A percentile compares a stretch with the other conserved stretches of the same genome.
Evolutionary conservation across 2,797 vertebrate genomes (phyloP).

Genomic region (Falco biarmicus): DNA sequence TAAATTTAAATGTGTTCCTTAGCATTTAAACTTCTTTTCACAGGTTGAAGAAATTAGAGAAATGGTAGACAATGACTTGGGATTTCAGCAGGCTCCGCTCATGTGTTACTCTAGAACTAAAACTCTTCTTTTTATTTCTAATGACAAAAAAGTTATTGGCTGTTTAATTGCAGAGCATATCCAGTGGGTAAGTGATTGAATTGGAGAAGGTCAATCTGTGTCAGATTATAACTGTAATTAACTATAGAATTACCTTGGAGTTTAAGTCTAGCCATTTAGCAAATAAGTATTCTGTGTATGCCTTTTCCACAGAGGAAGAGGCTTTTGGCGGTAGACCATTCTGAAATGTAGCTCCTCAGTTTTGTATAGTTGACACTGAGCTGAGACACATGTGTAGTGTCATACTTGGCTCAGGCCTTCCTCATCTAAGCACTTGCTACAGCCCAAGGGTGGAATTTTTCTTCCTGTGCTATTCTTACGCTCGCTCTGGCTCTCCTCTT

Average conservation of each 20-base stretch:
- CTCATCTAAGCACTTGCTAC: neutral
- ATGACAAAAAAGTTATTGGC: conserved; percentile 96
- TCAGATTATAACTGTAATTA: neutral
- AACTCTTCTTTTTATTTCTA: conserved; percentile 98
- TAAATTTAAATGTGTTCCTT: neutral
- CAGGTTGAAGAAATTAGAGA: conserved; percentile 99
- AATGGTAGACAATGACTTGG: conserved; percentile 99
- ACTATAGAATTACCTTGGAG: neutral
- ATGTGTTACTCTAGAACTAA: conserved; percentile 96
- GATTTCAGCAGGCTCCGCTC: conserved; percentile 95
- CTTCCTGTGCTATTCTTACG: neutral
- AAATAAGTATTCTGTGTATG: neutral
- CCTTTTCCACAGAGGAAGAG: neutral
- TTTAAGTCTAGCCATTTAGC: neutral
- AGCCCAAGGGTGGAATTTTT: neutral
- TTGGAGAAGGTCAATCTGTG: neutral
- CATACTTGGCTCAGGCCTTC: neutral
- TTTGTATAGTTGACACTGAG: neutral
- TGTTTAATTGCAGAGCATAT: conserved; percentile 99
- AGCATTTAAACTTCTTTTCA: conserved; percentile 46
- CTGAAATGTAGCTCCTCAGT: neutral
- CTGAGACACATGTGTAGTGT: neutral
- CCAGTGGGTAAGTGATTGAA: conserved; percentile 87
- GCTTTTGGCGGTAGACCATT: neutral
- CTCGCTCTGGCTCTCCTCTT: neutral